These are phyloP conservation scores for Parochlus steinenii DNA, from an alignment of 2,888 invertebrate species.

Conservation along the genomic window DNA sequence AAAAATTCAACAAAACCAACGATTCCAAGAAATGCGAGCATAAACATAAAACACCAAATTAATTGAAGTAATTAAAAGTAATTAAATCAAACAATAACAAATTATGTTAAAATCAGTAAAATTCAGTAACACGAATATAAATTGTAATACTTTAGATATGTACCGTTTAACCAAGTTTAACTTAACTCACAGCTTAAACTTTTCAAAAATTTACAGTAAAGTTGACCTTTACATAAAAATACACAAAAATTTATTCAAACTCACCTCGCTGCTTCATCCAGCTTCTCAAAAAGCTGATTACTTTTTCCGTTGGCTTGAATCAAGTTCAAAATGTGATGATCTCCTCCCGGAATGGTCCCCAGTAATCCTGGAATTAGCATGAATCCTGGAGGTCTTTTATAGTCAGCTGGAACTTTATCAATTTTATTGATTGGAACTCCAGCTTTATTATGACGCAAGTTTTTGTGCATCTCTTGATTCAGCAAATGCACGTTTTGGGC, in stretches of 20 bases:
- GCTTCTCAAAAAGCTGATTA: constrained; percentile 10
- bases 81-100: no score
- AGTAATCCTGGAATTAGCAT: constrained; percentile 34
- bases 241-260: no score
- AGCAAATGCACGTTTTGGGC: constrained; percentile 31
- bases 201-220: no score
- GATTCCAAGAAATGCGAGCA: no score
- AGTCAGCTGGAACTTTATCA: constrained; percentile 37
- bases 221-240: neutral
- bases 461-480: constrained; percentile 39
- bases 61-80: no score
- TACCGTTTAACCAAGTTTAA: neutral
- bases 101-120: no score
- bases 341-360: constrained; percentile 11
- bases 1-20: neutral
- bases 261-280: neutral
- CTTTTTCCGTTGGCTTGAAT: constrained; percentile 12
- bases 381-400: constrained; percentile 44
- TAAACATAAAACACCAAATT: no score
- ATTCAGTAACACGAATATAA: no score
- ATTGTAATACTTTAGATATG: neutral
- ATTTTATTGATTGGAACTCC: constrained; percentile 38
- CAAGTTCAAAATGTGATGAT: constrained; percentile 1
- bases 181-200: no score
- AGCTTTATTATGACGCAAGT: constrained; percentile 43